Percentiles rank a stretch among this genome's conserved stretches.
phyloP scores from a whole-genome alignment of 2,797 vertebrate species.

The Myotis pilosus region DNA sequence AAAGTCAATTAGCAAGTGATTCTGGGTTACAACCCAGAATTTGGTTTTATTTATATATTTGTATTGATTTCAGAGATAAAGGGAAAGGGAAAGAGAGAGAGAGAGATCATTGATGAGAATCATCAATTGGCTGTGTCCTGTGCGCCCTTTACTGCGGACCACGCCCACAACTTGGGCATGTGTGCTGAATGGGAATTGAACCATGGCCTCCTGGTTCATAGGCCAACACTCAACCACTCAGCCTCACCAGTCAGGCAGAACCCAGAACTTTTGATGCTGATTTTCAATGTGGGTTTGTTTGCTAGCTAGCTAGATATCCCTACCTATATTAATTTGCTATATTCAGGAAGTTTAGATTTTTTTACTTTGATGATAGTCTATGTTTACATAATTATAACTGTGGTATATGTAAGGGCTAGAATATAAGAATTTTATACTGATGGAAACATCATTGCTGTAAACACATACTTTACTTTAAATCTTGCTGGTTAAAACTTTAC shows the following conservation, averaged over 20 bases:
- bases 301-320: neutral
- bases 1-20: neutral
- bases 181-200: too few relatives aligned
- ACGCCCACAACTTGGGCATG: too few relatives aligned
- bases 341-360: conserved; percentile 48
- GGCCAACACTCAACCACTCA: too few relatives aligned
- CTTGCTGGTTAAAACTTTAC: conserved; percentile 46
- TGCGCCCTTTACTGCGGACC: too few relatives aligned
- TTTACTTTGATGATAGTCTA: conserved; percentile 50
- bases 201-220: too few relatives aligned
- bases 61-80: too few relatives aligned
- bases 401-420: neutral
- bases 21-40: too few relatives aligned
- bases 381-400: conserved; percentile 31
- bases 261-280: neutral
- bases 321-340: conserved; percentile 41
- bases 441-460: conserved; percentile 34
- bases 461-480: conserved; percentile 53
- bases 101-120: too few relatives aligned
- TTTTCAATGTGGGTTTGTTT: neutral
- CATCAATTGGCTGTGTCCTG: too few relatives aligned
- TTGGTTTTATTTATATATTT: too few relatives aligned
- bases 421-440: conserved; percentile 58
- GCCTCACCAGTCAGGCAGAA: neutral
- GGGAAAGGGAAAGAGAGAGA: too few relatives aligned